Evolutionary conservation across 2,888 invertebrate species (phyloP).

Genomic region (Lasioglossum calceatum): DNA sequence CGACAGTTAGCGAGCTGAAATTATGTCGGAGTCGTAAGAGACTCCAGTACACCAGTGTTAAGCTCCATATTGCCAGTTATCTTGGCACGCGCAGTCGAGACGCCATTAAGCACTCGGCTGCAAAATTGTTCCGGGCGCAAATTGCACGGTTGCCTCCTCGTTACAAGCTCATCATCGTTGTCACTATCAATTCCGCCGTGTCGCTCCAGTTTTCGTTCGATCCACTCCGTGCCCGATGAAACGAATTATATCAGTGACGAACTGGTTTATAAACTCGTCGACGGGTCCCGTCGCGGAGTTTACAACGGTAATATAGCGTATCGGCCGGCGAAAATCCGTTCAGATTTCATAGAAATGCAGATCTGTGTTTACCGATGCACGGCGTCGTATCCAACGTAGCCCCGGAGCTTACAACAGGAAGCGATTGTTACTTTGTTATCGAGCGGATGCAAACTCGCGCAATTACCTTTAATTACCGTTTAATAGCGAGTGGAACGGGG

Average conservation of each 20-base stretch:
- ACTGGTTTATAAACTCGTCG: not conserved
- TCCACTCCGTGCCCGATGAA: not conserved
- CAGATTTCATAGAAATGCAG: conserved; percentile 23
- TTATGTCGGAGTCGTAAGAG: not conserved
- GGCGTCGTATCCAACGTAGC: conserved; percentile 21
- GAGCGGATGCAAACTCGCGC: conserved; percentile 67
- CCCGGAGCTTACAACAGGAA: conserved; percentile 63
- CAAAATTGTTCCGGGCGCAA: not conserved
- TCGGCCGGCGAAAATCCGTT: conserved; percentile 11
- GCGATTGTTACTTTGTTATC: conserved; percentile 70
- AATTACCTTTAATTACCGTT: conserved; percentile 74
- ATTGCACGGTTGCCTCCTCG: not conserved
- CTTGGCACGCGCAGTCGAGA: not conserved
- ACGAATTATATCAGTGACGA: not conserved
- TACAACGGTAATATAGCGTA: not conserved
- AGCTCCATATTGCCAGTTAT: not conserved
- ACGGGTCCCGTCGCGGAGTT: not conserved
- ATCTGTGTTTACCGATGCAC: conserved; percentile 41
- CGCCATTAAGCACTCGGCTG: not conserved
- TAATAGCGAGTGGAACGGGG: conserved; percentile 66
- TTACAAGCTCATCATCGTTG: not conserved
- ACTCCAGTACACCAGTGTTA: not conserved
- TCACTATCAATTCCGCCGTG: not conserved
- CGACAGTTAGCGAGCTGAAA: not conserved
- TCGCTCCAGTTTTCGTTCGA: not conserved